These are phyloP conservation scores for Atta cephalotes DNA, from an alignment of 1,140 invertebrate species.

Conservation along the genomic window DNA sequence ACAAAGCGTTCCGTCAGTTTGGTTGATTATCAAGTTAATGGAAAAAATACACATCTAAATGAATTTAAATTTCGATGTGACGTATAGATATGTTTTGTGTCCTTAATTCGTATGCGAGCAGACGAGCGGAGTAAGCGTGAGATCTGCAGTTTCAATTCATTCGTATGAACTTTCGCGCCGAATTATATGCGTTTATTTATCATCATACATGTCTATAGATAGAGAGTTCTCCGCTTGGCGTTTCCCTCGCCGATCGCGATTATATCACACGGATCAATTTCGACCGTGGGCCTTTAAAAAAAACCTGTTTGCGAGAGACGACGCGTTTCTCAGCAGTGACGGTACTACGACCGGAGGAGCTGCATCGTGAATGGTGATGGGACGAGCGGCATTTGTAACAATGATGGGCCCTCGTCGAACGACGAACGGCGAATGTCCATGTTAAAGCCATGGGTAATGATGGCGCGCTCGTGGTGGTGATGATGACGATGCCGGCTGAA, in stretches of 20 bases:
- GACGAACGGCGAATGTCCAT: constrained; percentile 24
- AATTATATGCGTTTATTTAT: constrained; percentile 44
- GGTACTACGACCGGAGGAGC: constrained; percentile 23
- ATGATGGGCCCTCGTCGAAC: constrained; percentile 60
- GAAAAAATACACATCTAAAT: background rate
- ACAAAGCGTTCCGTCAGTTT: background rate
- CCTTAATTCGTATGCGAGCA: constrained; percentile 4
- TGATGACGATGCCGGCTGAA: constrained; percentile 66
- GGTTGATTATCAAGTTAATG: constrained; percentile 8
- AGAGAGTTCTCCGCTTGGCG: constrained; percentile 14
- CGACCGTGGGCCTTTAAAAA: constrained; percentile 67
- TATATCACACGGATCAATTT: constrained; percentile 43
- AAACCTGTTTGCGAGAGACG: constrained; percentile 71
- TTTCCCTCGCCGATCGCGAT: constrained; percentile 13
- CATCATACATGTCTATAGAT: background rate
- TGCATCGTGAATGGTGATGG: constrained; percentile 64
- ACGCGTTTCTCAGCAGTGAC: constrained; percentile 57
- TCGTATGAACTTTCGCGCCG: constrained; percentile 41
- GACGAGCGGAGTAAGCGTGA: background rate
- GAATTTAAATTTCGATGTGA: background rate
- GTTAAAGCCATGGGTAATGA: constrained; percentile 29
- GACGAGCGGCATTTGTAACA: constrained; percentile 69
- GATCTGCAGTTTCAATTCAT: constrained; percentile 38
- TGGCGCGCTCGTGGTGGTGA: constrained; percentile 46
- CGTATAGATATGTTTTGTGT: background rate